A percentile compares a stretch with the other conserved stretches of the same genome.
Evolutionary conservation across 2,797 vertebrate species (phyloP).

Genomic region (Trematomus bernacchii): DNA sequence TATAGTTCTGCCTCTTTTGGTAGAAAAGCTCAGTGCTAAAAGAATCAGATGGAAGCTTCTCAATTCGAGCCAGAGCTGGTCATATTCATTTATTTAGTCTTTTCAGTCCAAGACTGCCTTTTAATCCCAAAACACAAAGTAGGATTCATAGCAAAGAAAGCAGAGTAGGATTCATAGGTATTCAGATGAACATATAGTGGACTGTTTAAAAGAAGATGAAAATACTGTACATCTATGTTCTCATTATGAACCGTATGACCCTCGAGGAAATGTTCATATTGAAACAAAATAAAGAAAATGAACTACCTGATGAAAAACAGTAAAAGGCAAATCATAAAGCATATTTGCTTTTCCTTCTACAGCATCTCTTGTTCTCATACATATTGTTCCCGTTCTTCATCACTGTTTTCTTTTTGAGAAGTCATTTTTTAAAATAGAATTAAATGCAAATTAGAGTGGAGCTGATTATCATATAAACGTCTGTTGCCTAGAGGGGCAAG

Average conservation of each 20-base stretch:
- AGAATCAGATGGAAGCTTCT: not conserved
- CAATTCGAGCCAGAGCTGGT: not conserved
- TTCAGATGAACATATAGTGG: not conserved
- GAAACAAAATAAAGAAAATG: slow-evolving; percentile 20
- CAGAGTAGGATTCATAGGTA: slow-evolving; percentile 1
- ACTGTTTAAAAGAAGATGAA: not conserved
- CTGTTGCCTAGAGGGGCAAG: slow-evolving; percentile 75
- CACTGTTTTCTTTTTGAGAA: slow-evolving; percentile 63
- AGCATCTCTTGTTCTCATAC: slow-evolving; percentile 51
- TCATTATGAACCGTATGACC: not conserved
- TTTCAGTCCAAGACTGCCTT: not conserved
- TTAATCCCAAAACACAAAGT: not conserved
- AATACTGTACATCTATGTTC: not conserved
- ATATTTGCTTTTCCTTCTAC: slow-evolving; percentile 39
- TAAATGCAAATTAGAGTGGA: slow-evolving; percentile 85
- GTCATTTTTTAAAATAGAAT: slow-evolving; percentile 82
- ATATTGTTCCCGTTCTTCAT: slow-evolving; percentile 51
- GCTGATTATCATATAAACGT: slow-evolving; percentile 88
- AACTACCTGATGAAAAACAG: slow-evolving; percentile 34
- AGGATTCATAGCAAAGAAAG: not conserved
- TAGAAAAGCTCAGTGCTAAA: not conserved
- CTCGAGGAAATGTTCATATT: not conserved
- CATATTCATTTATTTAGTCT: not conserved
- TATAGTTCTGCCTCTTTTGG: not conserved
- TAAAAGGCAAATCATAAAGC: slow-evolving; percentile 42